Conservation (phyloP, 1,140 invertebrate genomes). For the Drosophila baimaii region DNA sequence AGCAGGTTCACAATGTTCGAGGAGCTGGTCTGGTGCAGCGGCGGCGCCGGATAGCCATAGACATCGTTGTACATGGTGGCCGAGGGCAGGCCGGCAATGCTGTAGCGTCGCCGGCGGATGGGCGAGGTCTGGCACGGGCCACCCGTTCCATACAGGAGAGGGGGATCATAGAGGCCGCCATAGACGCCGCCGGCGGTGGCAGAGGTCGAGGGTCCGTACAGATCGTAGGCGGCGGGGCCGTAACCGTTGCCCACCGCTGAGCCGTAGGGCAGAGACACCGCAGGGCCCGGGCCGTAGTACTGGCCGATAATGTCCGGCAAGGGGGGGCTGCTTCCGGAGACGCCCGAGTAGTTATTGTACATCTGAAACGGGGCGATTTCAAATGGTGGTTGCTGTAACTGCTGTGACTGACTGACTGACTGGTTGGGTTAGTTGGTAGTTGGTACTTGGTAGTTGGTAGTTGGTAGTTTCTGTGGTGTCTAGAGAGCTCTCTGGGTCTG, state of each 20-base stretch:
- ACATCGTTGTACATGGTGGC: slow-evolving; percentile 82
- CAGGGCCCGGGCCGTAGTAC: slow-evolving; percentile 66
- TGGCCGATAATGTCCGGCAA: slow-evolving; percentile 83
- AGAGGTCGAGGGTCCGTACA: slow-evolving; percentile 64
- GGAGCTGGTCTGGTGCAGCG: slow-evolving; percentile 78
- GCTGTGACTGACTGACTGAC: slow-evolving; percentile 65
- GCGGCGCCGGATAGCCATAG: slow-evolving; percentile 75
- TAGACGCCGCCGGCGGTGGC: slow-evolving; percentile 38
- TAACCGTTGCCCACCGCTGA: slow-evolving; percentile 33
- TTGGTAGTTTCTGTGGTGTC: slow-evolving; percentile 26
- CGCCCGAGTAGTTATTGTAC: slow-evolving; percentile 81
- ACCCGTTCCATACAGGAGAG: slow-evolving; percentile 40
- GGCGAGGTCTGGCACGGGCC: slow-evolving; percentile 70
- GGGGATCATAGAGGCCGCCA: slow-evolving; percentile 55
- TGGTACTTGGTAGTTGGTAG: slow-evolving; percentile 22
- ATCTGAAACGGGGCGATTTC: slow-evolving; percentile 84
- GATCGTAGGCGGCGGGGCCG: slow-evolving; percentile 64
- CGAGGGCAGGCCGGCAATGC: slow-evolving; percentile 82
- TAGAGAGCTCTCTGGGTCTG: slow-evolving; percentile 49
- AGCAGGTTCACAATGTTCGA: slow-evolving; percentile 82
- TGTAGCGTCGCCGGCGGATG: slow-evolving; percentile 79
- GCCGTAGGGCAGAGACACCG: slow-evolving; percentile 30
- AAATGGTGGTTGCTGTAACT: slow-evolving; percentile 64
- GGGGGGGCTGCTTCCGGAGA: slow-evolving; percentile 80
- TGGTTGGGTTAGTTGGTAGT: slow-evolving; percentile 31